Percentiles rank a stretch among this genome's conserved stretches.
Conservation (phyloP, 2,888 invertebrate species). For the Cantharis lateralis region DNA sequence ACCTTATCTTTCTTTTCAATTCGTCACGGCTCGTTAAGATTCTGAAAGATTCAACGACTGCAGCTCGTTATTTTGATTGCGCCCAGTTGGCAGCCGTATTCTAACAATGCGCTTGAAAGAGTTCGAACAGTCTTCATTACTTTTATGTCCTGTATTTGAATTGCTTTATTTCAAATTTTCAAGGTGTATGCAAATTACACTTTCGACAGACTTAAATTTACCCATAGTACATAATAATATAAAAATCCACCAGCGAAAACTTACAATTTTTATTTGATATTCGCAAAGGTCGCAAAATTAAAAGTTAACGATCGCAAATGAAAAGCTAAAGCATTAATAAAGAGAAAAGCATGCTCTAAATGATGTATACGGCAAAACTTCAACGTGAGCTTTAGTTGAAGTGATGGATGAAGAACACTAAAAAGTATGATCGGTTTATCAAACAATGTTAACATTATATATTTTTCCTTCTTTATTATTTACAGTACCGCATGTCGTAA, state of each 20-base stretch:
- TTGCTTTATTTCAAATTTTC: slow-evolving; percentile 12
- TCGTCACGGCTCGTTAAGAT: slow-evolving; percentile 26
- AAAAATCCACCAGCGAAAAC: background rate
- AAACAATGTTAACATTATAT: background rate
- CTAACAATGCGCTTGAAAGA: slow-evolving; percentile 28
- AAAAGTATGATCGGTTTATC: background rate
- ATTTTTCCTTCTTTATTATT: background rate
- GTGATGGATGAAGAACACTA: slow-evolving; percentile 20
- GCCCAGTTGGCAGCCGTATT: slow-evolving; percentile 25
- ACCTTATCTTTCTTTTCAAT: slow-evolving; percentile 19
- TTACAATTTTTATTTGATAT: background rate
- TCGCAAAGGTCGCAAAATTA: slow-evolving; percentile 7
- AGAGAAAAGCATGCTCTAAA: slow-evolving; percentile 10
- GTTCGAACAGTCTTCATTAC: slow-evolving; percentile 26
- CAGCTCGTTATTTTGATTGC: slow-evolving; percentile 32
- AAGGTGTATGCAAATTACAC: slow-evolving; percentile 20
- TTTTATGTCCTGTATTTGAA: slow-evolving; percentile 20
- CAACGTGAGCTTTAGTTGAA: slow-evolving; percentile 13
- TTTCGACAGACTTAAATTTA: background rate
- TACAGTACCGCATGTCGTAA: background rate
- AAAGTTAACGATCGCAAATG: slow-evolving; percentile 16
- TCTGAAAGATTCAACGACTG: slow-evolving; percentile 27
- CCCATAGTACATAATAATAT: too few relatives aligned
- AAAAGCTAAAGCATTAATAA: slow-evolving; percentile 20
- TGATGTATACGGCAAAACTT: slow-evolving; percentile 19